Conservation (phyloP, 2,113 vertebrate species). For the Xiphophorus hellerii region DNA sequence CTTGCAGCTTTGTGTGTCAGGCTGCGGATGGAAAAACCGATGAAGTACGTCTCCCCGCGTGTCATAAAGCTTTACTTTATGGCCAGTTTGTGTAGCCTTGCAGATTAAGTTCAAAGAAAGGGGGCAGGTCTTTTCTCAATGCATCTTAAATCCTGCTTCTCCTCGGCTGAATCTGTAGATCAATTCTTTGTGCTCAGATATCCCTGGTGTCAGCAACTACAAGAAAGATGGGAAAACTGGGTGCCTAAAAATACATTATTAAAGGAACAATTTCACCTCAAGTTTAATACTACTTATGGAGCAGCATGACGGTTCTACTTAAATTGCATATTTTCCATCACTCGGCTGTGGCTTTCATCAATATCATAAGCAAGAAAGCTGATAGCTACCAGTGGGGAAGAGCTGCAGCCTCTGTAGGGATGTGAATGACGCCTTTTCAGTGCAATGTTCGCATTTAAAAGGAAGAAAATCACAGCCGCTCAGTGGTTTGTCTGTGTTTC, state of each 20-base stretch:
- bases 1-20: constrained; percentile 72
- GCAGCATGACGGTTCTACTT: constrained; percentile 38
- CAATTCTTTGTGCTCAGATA: constrained; percentile 64
- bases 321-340: constrained; percentile 45
- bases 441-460: constrained; percentile 45
- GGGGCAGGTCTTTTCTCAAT: constrained; percentile 61
- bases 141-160: constrained; percentile 77
- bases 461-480: constrained; percentile 47
- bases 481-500: constrained; percentile 39
- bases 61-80: constrained; percentile 80
- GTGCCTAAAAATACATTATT: constrained; percentile 67
- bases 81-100: constrained; percentile 76
- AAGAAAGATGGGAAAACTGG: constrained; percentile 41
- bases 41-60: constrained; percentile 70
- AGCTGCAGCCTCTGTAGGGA: constrained; percentile 25
- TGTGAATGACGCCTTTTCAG: constrained; percentile 2
- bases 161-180: constrained; percentile 70
- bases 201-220: constrained; percentile 67
- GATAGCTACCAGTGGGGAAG: constrained; percentile 9
- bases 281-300: constrained; percentile 40
- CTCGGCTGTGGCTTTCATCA: constrained; percentile 32
- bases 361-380: constrained; percentile 24
- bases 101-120: constrained; percentile 81
- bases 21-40: constrained; percentile 65
- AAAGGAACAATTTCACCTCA: constrained; percentile 58